Conservation (phyloP, 2,797 vertebrate genomes). For the Dryobates pubescens region DNA sequence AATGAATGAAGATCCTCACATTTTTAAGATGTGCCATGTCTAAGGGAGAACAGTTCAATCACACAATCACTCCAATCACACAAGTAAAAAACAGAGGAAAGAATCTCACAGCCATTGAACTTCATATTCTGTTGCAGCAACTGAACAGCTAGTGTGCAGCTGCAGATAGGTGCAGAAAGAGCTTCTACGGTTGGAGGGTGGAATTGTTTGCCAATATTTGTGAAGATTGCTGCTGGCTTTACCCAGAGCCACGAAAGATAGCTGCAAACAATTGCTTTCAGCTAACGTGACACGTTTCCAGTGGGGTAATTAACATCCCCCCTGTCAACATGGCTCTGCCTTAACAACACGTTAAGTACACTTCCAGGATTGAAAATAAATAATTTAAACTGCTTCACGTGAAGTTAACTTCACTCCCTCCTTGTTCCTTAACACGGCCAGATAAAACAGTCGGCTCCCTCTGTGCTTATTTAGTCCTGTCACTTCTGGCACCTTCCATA, state of each 20-base stretch:
- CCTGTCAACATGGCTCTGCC: slow-evolving; percentile 34
- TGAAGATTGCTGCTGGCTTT: neutral
- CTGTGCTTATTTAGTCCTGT: slow-evolving; percentile 44
- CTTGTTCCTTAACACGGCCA: slow-evolving; percentile 4
- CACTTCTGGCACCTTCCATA: slow-evolving; percentile 28
- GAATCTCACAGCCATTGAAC: neutral
- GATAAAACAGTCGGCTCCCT: slow-evolving; percentile 14
- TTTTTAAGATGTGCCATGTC: neutral
- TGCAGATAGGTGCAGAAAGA: neutral
- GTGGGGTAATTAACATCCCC: slow-evolving; percentile 15
- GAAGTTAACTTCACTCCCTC: slow-evolving; percentile 47
- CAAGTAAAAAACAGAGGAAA: neutral
- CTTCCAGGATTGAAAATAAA: slow-evolving; percentile 49
- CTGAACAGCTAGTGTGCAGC: neutral
- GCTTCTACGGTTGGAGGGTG: neutral
- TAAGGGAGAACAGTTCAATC: neutral
- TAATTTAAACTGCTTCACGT: slow-evolving; percentile 46
- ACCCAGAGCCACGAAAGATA: neutral
- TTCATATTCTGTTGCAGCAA: neutral
- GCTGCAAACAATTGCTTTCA: neutral
- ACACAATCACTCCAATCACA: neutral
- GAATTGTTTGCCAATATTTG: neutral
- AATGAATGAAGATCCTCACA: neutral
- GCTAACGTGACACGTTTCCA: slow-evolving; percentile 32
- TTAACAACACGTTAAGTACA: slow-evolving; percentile 26